These are phyloP conservation scores for Brachyalestes nurse DNA, from an alignment of 2,797 vertebrate species.

Conservation along the genomic window DNA sequence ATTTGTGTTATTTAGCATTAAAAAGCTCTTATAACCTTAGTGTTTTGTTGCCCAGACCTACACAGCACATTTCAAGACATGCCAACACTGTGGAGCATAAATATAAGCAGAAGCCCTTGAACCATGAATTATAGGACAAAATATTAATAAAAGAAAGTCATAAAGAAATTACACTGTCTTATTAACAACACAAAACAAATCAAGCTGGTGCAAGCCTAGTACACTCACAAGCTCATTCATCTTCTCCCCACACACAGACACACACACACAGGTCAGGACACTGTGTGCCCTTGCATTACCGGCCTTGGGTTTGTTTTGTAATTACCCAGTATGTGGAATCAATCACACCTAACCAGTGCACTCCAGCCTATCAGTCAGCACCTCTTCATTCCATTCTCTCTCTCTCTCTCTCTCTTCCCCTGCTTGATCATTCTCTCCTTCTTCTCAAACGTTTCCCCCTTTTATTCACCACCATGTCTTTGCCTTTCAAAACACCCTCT, in stretches of 20 bases:
- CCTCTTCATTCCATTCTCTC: conserved; percentile 58
- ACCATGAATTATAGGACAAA: neutral
- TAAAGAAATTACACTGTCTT: neutral
- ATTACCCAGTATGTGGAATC: conserved; percentile 73
- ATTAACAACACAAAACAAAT: neutral
- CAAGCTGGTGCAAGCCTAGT: neutral
- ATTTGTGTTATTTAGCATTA: too few species aligned
- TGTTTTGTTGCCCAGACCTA: too few species aligned
- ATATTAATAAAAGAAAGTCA: neutral
- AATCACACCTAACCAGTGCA: conserved; percentile 75
- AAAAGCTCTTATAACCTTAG: too few species aligned
- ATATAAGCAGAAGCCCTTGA: neutral
- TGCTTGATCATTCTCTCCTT: conserved; percentile 19
- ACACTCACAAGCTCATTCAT: conserved; percentile 27
- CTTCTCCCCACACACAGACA: conserved; percentile 2
- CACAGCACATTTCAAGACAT: too few species aligned
- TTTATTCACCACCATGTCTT: conserved; percentile 34
- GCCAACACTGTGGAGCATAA: too few species aligned
- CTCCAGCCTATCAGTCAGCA: conserved; percentile 73
- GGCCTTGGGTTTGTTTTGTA: conserved; percentile 75
- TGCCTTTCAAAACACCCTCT: conserved; percentile 40
- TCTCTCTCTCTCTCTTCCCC: neutral
- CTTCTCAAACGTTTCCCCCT: conserved; percentile 5
- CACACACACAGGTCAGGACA: conserved; percentile 33
- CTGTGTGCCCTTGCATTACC: conserved; percentile 59